These are phyloP conservation scores for Aulostomus chinensis DNA, from an alignment of 2,797 vertebrate species.

Conservation along the genomic window DNA sequence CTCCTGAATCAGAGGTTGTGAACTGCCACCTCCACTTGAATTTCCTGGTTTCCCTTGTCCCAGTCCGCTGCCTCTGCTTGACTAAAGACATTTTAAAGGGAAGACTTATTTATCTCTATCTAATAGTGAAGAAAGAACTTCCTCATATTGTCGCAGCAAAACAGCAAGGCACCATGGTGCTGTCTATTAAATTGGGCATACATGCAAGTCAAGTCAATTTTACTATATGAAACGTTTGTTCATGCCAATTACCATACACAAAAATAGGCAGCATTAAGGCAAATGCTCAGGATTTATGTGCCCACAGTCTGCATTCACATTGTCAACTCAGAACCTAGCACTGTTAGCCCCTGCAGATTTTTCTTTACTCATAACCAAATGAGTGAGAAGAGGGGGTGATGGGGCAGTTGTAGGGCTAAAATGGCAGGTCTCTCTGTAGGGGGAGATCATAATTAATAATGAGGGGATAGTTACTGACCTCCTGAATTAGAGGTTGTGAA, in stretches of 20 bases:
- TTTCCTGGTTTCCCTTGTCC: conserved; percentile 54
- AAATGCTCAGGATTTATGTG: no score
- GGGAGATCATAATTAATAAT: conserved; percentile 1
- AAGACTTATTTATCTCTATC: conserved; percentile 46
- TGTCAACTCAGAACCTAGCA: no score
- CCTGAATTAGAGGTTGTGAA: conserved; percentile 65
- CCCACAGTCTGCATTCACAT: no score
- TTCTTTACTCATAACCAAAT: conserved; percentile 28
- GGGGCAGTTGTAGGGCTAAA: conserved; percentile 3
- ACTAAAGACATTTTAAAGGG: conserved; percentile 63
- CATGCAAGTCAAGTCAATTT: no score
- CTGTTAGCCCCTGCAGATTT: no score
- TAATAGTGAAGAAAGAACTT: conserved; percentile 4
- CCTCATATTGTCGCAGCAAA: background rate
- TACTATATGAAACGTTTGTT: no score
- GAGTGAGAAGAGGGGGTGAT: background rate
- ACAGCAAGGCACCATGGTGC: no score
- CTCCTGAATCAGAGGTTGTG: conserved; percentile 65
- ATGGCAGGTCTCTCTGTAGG: conserved; percentile 12
- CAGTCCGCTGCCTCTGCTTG: conserved; percentile 46
- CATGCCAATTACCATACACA: no score
- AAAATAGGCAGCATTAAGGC: no score
- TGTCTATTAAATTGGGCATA: no score
- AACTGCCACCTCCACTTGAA: conserved; percentile 51
- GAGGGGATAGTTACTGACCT: conserved; percentile 57